Conservation (phyloP, 2,113 vertebrate genomes). For the Clarias macrocephalus region DNA sequence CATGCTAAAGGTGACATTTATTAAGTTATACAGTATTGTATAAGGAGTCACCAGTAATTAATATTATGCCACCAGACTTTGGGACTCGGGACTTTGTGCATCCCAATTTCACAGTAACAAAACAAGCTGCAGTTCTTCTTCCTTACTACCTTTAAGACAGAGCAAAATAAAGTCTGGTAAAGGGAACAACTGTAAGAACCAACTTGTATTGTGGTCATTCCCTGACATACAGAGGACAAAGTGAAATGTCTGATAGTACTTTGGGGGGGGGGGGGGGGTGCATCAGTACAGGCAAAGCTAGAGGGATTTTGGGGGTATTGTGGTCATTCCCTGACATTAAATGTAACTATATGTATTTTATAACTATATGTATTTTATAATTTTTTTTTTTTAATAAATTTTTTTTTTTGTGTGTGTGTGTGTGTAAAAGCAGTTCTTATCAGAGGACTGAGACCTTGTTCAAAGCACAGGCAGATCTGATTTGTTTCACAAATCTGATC, state of each 20-base stretch:
- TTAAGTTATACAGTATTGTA: too few species aligned
- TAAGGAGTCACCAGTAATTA: not conserved
- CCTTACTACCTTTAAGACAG: not conserved
- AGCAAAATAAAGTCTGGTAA: not conserved
- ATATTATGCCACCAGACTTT: not conserved
- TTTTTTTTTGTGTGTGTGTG: too few species aligned
- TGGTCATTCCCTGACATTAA: not conserved
- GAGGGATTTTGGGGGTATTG: too few species aligned
- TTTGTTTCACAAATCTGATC: too few species aligned
- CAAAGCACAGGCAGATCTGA: too few species aligned
- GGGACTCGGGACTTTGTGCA: not conserved
- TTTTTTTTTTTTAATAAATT: not conserved
- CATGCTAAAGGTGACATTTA: too few species aligned
- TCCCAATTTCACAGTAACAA: not conserved
- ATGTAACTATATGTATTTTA: not conserved
- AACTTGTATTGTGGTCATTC: not conserved
- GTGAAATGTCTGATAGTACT: too few species aligned
- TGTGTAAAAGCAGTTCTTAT: not conserved
- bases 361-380: too few species aligned
- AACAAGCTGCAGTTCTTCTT: not conserved
- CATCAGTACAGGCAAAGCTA: too few species aligned
- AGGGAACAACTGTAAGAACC: not conserved
- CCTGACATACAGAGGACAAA: too few species aligned
- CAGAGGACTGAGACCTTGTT: too few species aligned
- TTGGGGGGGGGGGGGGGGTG: too few species aligned